These are phyloP conservation scores for Aeoliscus strigatus DNA, from an alignment of 2,797 vertebrate genomes.

Conservation along the genomic window DNA sequence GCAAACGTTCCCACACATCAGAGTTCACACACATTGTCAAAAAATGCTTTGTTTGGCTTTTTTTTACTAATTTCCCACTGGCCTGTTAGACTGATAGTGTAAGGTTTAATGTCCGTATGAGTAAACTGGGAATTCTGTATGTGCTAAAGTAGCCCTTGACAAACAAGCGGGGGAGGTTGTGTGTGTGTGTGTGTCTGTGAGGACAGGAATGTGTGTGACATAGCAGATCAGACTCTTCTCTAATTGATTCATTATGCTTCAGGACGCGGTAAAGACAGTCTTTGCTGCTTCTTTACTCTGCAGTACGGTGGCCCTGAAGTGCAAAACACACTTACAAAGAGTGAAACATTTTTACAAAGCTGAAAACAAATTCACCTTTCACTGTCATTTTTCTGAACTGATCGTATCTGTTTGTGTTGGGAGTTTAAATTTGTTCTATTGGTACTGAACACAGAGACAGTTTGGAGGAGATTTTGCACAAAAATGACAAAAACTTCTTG, in stretches of 20 bases:
- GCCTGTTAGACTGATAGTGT: slow-evolving; percentile 15
- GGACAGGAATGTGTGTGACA: not conserved
- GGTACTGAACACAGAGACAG: too few species aligned
- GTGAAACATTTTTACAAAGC: too few species aligned
- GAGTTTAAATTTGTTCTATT: too few species aligned
- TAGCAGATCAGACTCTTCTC: slow-evolving; percentile 9
- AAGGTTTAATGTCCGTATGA: slow-evolving; percentile 15
- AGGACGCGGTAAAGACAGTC: not conserved
- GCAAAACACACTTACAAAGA: slow-evolving; percentile 8
- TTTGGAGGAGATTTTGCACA: too few species aligned
- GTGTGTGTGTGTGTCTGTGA: slow-evolving; percentile 7
- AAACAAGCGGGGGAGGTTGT: slow-evolving; percentile 13
- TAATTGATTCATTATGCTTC: slow-evolving; percentile 26
- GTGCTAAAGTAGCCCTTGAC: too few species aligned
- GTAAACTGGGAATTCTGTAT: slow-evolving; percentile 21
- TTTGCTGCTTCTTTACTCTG: slow-evolving; percentile 2
- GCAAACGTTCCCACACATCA: slow-evolving; percentile 28
- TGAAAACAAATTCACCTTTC: too few species aligned
- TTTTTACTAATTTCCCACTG: slow-evolving; percentile 17
- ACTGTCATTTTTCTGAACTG: too few species aligned
- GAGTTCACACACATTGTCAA: slow-evolving; percentile 9
- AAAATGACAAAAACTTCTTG: too few species aligned
- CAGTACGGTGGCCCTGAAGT: too few species aligned
- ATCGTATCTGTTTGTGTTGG: too few species aligned
- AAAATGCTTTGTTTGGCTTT: slow-evolving; percentile 13